These are phyloP conservation scores for Drosophila melanica DNA, from an alignment of 1,140 invertebrate genomes.

Conservation along the genomic window DNA sequence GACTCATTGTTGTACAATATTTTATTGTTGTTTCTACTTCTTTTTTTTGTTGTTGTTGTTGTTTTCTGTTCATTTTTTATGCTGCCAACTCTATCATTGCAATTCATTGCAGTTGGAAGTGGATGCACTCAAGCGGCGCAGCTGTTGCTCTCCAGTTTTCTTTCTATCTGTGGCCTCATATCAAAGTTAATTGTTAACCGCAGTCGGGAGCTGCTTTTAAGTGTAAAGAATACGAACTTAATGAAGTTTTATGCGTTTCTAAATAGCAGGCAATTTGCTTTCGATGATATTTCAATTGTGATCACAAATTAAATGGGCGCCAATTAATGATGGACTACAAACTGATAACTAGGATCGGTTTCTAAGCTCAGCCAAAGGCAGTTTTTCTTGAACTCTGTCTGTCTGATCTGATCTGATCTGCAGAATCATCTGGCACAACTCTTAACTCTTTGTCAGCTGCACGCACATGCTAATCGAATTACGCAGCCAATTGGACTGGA, in stretches of 20 bases:
- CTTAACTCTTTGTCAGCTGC: conserved; percentile 1
- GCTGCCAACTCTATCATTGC: conserved; percentile 64
- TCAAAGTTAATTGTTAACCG: conserved; percentile 75
- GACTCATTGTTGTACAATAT: conserved; percentile 61
- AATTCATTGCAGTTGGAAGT: conserved; percentile 67
- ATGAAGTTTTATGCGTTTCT: conserved; percentile 80
- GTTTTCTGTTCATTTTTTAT: conserved; percentile 29
- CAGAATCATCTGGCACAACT: conserved; percentile 9
- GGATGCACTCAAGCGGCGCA: conserved; percentile 77
- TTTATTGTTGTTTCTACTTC: conserved; percentile 50
- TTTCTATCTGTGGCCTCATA: conserved; percentile 54
- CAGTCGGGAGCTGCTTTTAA: conserved; percentile 30
- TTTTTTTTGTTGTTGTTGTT: conserved; percentile 33
- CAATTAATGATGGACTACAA: conserved; percentile 2
- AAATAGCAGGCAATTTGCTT: conserved; percentile 71
- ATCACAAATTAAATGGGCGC: conserved; percentile 18
- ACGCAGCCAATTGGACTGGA: conserved; percentile 38
- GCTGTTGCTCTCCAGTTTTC: conserved; percentile 48
- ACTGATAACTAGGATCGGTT: background rate
- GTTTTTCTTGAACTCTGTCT: conserved; percentile 11
- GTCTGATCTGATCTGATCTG: too few species aligned
- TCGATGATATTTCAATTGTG: conserved; percentile 71
- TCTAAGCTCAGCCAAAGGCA: background rate
- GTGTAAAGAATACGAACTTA: conserved; percentile 54
- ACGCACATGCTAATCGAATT: conserved; percentile 42